Conservation (phyloP, 2,797 vertebrate genomes). For the Tympanoctomys barrerae region DNA sequence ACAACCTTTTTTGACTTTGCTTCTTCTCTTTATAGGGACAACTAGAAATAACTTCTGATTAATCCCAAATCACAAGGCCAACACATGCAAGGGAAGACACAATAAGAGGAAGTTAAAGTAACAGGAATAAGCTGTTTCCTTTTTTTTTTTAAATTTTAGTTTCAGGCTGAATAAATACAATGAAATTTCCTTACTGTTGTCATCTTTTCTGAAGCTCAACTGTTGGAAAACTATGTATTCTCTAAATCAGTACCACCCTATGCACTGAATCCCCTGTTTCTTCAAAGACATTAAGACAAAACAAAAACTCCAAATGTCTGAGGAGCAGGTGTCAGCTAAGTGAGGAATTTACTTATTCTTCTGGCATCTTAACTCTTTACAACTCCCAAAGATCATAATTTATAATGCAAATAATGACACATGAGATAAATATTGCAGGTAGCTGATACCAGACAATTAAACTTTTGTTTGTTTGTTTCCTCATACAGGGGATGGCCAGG, state of each 20-base stretch:
- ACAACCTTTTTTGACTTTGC: conserved; percentile 2
- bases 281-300: conserved; percentile 62
- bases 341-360: conserved; percentile 55
- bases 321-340: conserved; percentile 61
- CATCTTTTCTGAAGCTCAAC: conserved; percentile 67
- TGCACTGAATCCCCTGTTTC: conserved; percentile 72
- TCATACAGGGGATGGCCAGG: not conserved
- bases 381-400: not conserved
- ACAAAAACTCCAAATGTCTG: not conserved
- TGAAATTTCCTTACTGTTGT: conserved; percentile 56
- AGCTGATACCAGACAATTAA: conserved; percentile 13
- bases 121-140: conserved; percentile 81
- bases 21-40: conserved; percentile 43
- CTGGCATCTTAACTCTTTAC: not conserved
- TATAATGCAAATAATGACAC: not conserved
- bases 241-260: conserved; percentile 79
- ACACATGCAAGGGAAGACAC: conserved; percentile 74
- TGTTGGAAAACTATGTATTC: conserved; percentile 65
- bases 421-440: not conserved
- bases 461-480: not conserved
- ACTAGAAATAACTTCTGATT: conserved; percentile 75
- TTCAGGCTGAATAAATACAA: conserved; percentile 72
- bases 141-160: conserved; percentile 71
- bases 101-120: conserved; percentile 80
- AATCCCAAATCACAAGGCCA: conserved; percentile 77